Evolutionary conservation across 2,113 vertebrate genomes (phyloP).

Genomic region (Cairina moschata): DNA sequence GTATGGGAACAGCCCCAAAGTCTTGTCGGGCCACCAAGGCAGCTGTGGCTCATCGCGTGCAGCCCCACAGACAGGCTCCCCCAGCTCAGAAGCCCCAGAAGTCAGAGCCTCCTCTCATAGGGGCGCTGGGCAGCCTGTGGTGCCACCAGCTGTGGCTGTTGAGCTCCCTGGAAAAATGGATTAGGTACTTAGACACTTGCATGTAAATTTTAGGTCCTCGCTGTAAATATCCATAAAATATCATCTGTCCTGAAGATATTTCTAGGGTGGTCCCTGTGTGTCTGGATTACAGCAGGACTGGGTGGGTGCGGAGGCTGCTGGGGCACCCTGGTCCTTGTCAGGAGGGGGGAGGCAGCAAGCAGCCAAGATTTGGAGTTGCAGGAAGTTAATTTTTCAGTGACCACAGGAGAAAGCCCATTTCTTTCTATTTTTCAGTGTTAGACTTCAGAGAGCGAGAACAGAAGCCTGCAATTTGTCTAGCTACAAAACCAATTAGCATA

Average conservation of each 20-base stretch:
- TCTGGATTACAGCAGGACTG: not conserved
- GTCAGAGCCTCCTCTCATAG: not conserved
- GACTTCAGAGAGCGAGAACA: not conserved
- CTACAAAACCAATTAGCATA: not conserved
- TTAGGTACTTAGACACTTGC: not conserved
- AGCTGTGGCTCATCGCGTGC: not conserved
- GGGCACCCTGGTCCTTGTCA: rapidly evolving
- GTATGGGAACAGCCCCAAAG: not conserved
- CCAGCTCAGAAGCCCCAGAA: not conserved
- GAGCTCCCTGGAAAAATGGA: not conserved
- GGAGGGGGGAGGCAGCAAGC: not conserved
- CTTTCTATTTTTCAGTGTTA: not conserved
- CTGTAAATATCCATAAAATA: not conserved
- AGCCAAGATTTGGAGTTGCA: not conserved
- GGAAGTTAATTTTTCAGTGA: slow-evolving; percentile 1
- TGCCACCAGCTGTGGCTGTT: not conserved
- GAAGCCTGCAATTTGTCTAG: not conserved
- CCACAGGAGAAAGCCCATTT: not conserved
- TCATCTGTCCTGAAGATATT: not conserved
- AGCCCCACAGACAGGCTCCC: not conserved
- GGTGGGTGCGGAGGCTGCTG: not conserved
- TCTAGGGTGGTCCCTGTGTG: rapidly evolving
- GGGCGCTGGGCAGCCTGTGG: not conserved
- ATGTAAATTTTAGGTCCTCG: not conserved
- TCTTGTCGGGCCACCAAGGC: not conserved